Evolutionary conservation across 1,140 invertebrate species (phyloP).

Genomic region (Nasonia vitripennis): DNA sequence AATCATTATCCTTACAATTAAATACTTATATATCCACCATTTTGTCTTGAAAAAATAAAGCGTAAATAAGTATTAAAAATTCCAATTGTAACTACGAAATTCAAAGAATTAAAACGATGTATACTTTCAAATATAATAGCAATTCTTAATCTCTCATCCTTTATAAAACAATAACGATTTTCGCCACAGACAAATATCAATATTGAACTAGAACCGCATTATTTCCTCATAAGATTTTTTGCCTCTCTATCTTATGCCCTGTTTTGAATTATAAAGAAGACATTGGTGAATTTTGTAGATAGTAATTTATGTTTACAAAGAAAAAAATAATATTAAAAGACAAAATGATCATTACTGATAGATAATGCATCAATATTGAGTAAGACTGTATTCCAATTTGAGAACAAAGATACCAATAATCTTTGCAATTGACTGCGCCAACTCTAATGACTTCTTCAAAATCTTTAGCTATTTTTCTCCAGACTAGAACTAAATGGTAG

Average conservation of each 20-base stretch:
- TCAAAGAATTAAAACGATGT: conserved; percentile 19
- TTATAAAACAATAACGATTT: conserved; percentile 74
- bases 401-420: conserved; percentile 83
- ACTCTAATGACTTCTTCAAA: conserved; percentile 83
- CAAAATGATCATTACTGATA: conserved; percentile 56
- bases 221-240: conserved; percentile 71
- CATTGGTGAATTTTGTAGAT: background rate
- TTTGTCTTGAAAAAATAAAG: conserved; percentile 56
- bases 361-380: conserved; percentile 81
- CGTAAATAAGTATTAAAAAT: background rate
- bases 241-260: conserved; percentile 68
- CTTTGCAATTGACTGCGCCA: conserved; percentile 88
- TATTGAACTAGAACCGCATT: conserved; percentile 71
- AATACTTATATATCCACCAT: conserved; percentile 58
- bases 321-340: conserved; percentile 3
- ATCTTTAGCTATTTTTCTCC: conserved; percentile 85
- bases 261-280: conserved; percentile 61
- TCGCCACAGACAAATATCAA: conserved; percentile 73
- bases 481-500: conserved; percentile 84
- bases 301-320: background rate
- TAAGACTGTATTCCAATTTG: conserved; percentile 81
- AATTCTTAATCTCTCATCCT: conserved; percentile 77
- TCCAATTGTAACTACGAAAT: background rate
- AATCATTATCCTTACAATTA: conserved; percentile 54
- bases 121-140: conserved; percentile 79